phyloP scores from a whole-genome alignment of 2,113 vertebrate species.

The Pelecanus crispus region DNA sequence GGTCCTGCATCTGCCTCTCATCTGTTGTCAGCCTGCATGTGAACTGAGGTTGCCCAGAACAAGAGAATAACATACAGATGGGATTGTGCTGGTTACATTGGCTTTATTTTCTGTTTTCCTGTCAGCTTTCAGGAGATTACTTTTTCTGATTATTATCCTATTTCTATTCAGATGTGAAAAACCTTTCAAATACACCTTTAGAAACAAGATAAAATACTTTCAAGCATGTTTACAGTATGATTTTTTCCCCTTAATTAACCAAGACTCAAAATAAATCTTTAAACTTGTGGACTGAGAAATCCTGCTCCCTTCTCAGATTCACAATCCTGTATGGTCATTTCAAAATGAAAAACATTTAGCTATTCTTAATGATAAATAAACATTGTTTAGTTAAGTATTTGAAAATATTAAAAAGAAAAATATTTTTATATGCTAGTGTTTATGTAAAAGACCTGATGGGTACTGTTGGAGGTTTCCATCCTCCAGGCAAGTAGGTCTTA shows the following conservation, averaged over 20 bases:
- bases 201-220: background rate
- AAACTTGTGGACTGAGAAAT: background rate
- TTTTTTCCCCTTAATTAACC: background rate
- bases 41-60: background rate
- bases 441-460: background rate
- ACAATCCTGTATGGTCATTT: background rate
- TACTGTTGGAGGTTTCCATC: background rate
- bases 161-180: background rate
- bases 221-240: background rate
- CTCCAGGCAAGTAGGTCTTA: background rate
- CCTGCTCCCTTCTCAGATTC: background rate
- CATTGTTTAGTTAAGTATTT: background rate
- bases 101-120: background rate
- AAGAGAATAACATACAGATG: background rate
- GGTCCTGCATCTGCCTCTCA: background rate
- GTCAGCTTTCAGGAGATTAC: background rate
- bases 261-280: background rate
- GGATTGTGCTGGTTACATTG: background rate
- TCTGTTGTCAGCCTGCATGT: background rate
- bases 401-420: background rate
- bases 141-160: background rate
- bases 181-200: background rate
- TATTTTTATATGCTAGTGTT: background rate
- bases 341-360: background rate
- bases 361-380: background rate